These are phyloP conservation scores for Meganola albula DNA, from an alignment of 2,888 invertebrate genomes.

Conservation along the genomic window DNA sequence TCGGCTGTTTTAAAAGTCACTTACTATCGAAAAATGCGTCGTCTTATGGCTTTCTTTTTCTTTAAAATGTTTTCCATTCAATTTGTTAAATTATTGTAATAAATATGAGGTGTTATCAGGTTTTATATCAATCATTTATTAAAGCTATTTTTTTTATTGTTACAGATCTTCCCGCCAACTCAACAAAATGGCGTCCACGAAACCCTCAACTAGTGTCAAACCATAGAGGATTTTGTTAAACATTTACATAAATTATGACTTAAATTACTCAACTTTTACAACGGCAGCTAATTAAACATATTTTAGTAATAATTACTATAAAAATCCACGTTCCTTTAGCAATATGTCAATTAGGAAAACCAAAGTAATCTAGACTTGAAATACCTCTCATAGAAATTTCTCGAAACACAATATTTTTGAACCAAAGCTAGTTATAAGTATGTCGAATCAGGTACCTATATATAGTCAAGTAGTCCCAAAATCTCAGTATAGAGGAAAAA, in stretches of 20 bases:
- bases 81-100: no score
- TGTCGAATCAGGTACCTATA: constrained; percentile 72
- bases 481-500: constrained; percentile 56
- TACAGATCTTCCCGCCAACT: constrained; percentile 25
- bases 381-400: constrained; percentile 18
- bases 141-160: constrained; percentile 23
- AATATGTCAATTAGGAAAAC: constrained; percentile 61
- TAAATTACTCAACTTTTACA: constrained; percentile 33
- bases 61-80: no score
- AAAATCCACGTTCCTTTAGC: constrained; percentile 58
- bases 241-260: no score
- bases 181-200: constrained; percentile 18
- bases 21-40: no score
- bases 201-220: constrained; percentile 5
- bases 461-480: constrained; percentile 73
- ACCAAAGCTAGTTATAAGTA: constrained; percentile 67
- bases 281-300: constrained; percentile 33
- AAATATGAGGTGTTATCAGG: no score
- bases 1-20: no score
- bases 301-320: constrained; percentile 30
- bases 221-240: no score
- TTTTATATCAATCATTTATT: no score
- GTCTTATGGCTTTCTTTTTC: no score
- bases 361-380: constrained; percentile 41
- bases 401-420: constrained; percentile 34